Percentiles rank a stretch among this genome's conserved stretches.
These are phyloP conservation scores for Poeciliopsis paucimaculata DNA, from an alignment of 2,797 vertebrate genomes.

Conservation along the genomic window DNA sequence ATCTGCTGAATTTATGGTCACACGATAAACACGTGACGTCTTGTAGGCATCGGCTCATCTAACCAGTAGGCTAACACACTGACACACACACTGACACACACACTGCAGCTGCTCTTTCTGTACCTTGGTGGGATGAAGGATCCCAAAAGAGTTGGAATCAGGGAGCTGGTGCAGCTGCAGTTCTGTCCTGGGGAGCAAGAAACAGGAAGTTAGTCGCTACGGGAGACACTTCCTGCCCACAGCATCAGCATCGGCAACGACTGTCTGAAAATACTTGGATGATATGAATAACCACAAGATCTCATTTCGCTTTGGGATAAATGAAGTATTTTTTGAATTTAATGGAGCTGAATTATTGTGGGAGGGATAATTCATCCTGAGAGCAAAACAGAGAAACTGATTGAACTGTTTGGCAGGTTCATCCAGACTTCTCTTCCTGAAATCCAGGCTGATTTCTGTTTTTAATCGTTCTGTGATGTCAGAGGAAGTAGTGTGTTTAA, in stretches of 20 bases:
- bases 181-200: conserved; percentile 79
- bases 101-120: neutral
- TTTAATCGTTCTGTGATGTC: neutral
- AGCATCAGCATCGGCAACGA: neutral
- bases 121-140: conserved; percentile 86
- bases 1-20: neutral
- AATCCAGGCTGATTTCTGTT: neutral
- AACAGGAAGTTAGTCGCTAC: neutral
- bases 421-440: neutral
- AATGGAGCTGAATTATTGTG: neutral
- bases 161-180: conserved; percentile 88
- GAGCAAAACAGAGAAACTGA: neutral
- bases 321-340: neutral
- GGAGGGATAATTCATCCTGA: neutral
- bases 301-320: neutral
- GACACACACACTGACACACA: no score
- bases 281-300: neutral
- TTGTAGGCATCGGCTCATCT: no score
- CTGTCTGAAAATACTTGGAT: neutral
- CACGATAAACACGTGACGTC: neutral
- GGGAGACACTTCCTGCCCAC: neutral
- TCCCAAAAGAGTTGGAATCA: conserved; percentile 87
- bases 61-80: no score
- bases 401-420: neutral
- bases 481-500: neutral